phyloP scores from a whole-genome alignment of 2,797 vertebrate genomes.

The Chanos chanos region DNA sequence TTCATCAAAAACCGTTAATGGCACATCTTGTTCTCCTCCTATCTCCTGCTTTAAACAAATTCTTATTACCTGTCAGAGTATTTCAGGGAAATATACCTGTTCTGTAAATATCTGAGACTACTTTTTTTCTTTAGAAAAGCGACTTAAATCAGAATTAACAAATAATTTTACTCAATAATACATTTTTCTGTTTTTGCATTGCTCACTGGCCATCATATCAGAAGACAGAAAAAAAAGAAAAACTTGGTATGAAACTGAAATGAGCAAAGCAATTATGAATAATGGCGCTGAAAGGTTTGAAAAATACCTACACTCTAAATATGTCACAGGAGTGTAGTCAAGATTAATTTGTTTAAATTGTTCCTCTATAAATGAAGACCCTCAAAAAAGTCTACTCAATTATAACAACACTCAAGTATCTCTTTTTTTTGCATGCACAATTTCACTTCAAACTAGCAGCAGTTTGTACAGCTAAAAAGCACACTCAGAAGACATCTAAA shows the following conservation, averaged over 20 bases:
- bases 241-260: slow-evolving; percentile 44
- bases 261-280: slow-evolving; percentile 54
- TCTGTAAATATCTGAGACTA: too few species aligned
- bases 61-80: too few species aligned
- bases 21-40: too few species aligned
- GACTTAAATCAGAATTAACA: too few species aligned
- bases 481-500: slow-evolving; percentile 34
- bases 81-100: too few species aligned
- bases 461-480: slow-evolving; percentile 61
- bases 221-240: background rate
- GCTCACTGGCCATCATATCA: background rate
- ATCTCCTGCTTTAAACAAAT: too few species aligned
- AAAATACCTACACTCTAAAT: slow-evolving; percentile 54
- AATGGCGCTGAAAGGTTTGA: slow-evolving; percentile 57
- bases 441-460: slow-evolving; percentile 58
- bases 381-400: slow-evolving; percentile 76
- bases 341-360: slow-evolving; percentile 73
- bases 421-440: slow-evolving; percentile 45
- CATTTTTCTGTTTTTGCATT: background rate
- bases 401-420: slow-evolving; percentile 59
- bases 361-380: slow-evolving; percentile 76
- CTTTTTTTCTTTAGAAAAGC: too few species aligned
- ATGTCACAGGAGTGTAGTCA: slow-evolving; percentile 57
- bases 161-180: background rate
- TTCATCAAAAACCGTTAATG: background rate